These are phyloP conservation scores for Caprella mutica DNA, from an alignment of 2,888 invertebrate species.

Conservation along the genomic window DNA sequence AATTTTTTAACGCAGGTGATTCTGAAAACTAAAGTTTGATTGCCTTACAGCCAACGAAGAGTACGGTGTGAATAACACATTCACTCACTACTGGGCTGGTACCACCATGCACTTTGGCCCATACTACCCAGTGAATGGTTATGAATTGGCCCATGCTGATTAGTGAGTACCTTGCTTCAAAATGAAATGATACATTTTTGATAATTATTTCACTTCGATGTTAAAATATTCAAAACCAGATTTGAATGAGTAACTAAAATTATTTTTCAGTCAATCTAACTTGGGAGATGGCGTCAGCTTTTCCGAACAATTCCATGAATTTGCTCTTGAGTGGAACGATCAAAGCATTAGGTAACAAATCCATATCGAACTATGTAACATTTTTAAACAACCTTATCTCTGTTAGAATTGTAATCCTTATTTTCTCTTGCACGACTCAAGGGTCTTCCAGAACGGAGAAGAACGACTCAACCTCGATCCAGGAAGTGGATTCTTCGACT, in stretches of 20 bases:
- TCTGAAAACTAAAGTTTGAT: too few relatives aligned
- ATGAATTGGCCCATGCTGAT: conserved; percentile 46
- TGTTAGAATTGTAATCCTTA: too few relatives aligned
- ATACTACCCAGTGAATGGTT: conserved; percentile 47
- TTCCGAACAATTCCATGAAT: conserved; percentile 52
- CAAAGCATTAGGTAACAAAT: conserved; percentile 6
- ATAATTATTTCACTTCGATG: too few relatives aligned
- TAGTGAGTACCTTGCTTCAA: conserved; percentile 32
- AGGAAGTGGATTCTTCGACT: conserved; percentile 54
- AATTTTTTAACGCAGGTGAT: too few relatives aligned
- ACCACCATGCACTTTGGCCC: conserved; percentile 59
- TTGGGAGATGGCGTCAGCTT: conserved; percentile 37
- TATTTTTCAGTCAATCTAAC: not conserved
- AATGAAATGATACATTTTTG: too few relatives aligned
- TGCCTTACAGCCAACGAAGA: too few relatives aligned
- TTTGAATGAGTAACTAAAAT: too few relatives aligned
- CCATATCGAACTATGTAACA: too few relatives aligned
- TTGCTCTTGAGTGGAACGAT: conserved; percentile 56
- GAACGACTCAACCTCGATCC: conserved; percentile 47
- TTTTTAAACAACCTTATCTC: too few relatives aligned
- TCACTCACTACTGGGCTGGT: conserved; percentile 38
- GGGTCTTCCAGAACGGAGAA: conserved; percentile 44
- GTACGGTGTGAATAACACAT: conserved; percentile 38
- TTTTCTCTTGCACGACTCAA: too few relatives aligned
- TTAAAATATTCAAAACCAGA: too few relatives aligned